Evolutionary conservation across 1,140 invertebrate species (phyloP).

Genomic region (Bemisia tabaci): DNA sequence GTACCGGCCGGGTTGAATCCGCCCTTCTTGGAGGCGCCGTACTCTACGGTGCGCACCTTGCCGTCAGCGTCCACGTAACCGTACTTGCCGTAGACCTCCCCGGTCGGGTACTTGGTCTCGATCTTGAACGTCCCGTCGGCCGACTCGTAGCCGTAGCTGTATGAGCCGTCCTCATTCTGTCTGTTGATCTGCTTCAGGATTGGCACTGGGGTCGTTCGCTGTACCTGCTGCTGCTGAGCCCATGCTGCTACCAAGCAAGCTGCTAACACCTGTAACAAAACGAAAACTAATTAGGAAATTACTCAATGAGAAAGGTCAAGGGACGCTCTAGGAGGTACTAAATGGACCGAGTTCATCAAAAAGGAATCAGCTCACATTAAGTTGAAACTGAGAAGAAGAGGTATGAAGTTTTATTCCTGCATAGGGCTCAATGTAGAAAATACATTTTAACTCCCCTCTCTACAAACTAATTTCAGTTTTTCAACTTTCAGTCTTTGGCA

Average conservation of each 20-base stretch:
- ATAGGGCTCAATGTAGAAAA: too few species aligned
- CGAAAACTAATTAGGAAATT: too few species aligned
- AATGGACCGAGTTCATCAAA: too few species aligned
- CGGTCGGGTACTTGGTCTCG: constrained; percentile 68
- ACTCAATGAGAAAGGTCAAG: too few species aligned
- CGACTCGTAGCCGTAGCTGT: constrained; percentile 76
- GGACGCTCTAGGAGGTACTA: too few species aligned
- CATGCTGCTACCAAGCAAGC: constrained; percentile 9
- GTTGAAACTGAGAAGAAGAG: too few species aligned
- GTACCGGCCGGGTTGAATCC: constrained; percentile 62
- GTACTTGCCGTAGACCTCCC: constrained; percentile 69
- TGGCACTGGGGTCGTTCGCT: constrained; percentile 45
- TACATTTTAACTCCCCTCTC: too few species aligned
- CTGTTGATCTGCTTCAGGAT: constrained; percentile 56
- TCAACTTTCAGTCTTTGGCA: too few species aligned
- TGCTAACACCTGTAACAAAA: constrained; percentile 1
- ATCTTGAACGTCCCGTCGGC: constrained; percentile 87
- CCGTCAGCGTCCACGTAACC: constrained; percentile 68
- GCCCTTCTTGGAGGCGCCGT: constrained; percentile 52
- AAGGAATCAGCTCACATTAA: too few species aligned
- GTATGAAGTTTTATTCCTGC: too few species aligned
- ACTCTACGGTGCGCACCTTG: constrained; percentile 52
- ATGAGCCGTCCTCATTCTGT: constrained; percentile 72
- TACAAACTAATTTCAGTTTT: too few species aligned
- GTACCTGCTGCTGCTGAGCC: constrained; percentile 23